A percentile compares a stretch with the other conserved stretches of the same genome.
These are phyloP conservation scores for Psammodynastes pulverulentus DNA, from an alignment of 2,113 vertebrate species.

Conservation along the genomic window DNA sequence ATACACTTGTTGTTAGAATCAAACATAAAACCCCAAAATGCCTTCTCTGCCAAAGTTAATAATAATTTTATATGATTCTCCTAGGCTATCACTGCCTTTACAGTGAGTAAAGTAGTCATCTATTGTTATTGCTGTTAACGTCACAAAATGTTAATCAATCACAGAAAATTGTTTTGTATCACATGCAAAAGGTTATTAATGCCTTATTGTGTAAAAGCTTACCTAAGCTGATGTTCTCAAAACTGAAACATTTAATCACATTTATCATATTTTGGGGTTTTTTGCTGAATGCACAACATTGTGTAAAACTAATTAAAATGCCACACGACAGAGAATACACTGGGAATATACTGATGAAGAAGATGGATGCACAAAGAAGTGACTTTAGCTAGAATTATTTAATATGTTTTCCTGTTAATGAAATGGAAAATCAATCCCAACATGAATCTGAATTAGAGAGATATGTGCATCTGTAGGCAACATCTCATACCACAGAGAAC, in stretches of 20 bases:
- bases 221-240: constrained; percentile 85
- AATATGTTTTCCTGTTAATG: constrained; percentile 43
- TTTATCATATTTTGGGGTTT: constrained; percentile 77
- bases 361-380: constrained; percentile 54
- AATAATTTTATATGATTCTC: constrained; percentile 59
- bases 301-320: constrained; percentile 86
- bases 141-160: constrained; percentile 73
- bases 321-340: constrained; percentile 72
- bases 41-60: not conserved
- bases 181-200: constrained; percentile 71
- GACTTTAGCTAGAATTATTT: constrained; percentile 54
- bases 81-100: constrained; percentile 59
- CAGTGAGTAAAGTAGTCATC: constrained; percentile 62
- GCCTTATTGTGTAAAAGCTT: constrained; percentile 73
- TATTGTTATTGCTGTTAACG: constrained; percentile 64
- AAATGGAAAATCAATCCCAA: constrained; percentile 41
- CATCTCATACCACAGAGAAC: constrained; percentile 16
- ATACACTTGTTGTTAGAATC: constrained; percentile 44
- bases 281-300: constrained; percentile 87
- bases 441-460: not conserved
- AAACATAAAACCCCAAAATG: constrained; percentile 46
- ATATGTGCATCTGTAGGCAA: constrained; percentile 6
- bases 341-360: constrained; percentile 59
- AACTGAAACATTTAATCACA: constrained; percentile 87
- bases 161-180: constrained; percentile 70